Evolutionary conservation across 2,797 vertebrate species (phyloP).

Genomic region (Natrix natrix): DNA sequence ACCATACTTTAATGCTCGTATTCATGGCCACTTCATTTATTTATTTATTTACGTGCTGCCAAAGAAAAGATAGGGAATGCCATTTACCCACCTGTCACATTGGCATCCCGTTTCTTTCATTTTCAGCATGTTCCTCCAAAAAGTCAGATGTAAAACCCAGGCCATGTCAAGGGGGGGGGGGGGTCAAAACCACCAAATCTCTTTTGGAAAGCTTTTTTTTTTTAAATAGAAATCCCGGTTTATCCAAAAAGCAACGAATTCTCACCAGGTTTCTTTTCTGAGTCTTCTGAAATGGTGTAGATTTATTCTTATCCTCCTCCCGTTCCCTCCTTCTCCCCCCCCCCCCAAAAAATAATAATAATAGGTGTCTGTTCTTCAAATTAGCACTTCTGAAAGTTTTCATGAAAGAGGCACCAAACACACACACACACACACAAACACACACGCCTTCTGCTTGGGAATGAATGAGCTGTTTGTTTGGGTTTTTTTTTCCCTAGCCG

Average conservation of each 20-base stretch:
- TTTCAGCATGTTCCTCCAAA: slow-evolving; percentile 61
- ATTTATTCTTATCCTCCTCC: no score
- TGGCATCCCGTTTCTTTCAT: slow-evolving; percentile 45
- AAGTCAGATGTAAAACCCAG: slow-evolving; percentile 63
- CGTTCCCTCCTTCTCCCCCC: fast-evolving
- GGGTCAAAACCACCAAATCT: slow-evolving; percentile 7
- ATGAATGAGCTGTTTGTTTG: slow-evolving; percentile 66
- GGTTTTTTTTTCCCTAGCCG: slow-evolving; percentile 49
- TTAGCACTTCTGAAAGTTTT: slow-evolving; percentile 21
- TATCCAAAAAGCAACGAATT: neutral
- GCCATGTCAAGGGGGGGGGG: neutral
- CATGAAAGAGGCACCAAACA: slow-evolving; percentile 38
- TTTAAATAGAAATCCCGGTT: slow-evolving; percentile 18
- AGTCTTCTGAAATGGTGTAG: neutral
- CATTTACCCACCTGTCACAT: slow-evolving; percentile 11
- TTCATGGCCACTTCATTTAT: slow-evolving; percentile 1
- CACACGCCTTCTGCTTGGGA: slow-evolving; percentile 30
- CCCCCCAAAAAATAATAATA: no score
- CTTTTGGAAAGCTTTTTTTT: neutral
- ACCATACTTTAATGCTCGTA: slow-evolving; percentile 7
- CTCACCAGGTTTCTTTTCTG: fast-evolving
- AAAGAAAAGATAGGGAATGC: slow-evolving; percentile 32
- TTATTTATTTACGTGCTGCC: slow-evolving; percentile 36
- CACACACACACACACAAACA: slow-evolving; percentile 25
- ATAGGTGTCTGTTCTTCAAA: neutral